Conservation (phyloP, 2,888 invertebrate species). For the Oscheius sp. region DNA sequence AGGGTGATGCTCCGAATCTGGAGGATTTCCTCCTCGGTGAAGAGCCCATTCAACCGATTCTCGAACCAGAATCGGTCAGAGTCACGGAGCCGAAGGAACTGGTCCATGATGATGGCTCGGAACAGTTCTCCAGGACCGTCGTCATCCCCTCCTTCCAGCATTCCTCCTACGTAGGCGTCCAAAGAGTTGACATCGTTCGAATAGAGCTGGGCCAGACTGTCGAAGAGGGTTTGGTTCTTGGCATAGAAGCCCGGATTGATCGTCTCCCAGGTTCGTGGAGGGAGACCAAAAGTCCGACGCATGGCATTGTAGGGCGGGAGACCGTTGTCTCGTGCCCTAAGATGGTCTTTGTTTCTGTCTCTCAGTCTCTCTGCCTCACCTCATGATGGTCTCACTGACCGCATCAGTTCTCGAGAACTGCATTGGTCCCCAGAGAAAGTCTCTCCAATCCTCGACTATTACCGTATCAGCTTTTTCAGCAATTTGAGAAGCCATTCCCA, state of each 20-base stretch:
- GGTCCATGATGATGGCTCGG: conserved; percentile 88
- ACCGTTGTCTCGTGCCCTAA: conserved; percentile 78
- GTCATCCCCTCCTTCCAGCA: conserved; percentile 53
- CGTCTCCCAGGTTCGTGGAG: conserved; percentile 81
- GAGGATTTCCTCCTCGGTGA: conserved; percentile 86
- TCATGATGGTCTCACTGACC: conserved; percentile 95
- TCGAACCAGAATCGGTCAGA: conserved; percentile 80
- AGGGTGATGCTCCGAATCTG: conserved; percentile 85
- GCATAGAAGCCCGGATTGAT: conserved; percentile 86
- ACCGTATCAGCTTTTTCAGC: conserved; percentile 94
- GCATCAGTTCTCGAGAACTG: conserved; percentile 95
- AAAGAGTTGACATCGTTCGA: conserved; percentile 83
- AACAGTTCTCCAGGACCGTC: conserved; percentile 85
- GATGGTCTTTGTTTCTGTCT: too few relatives aligned
- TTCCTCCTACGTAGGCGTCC: conserved; percentile 93
- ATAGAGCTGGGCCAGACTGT: conserved; percentile 83
- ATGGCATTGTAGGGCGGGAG: conserved; percentile 90
- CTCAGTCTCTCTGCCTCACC: conserved; percentile 73
- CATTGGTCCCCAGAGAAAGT: conserved; percentile 89
- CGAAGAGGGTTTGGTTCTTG: conserved; percentile 75
- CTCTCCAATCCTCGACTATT: conserved; percentile 90
- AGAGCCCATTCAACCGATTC: conserved; percentile 77
- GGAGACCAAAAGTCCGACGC: conserved; percentile 60
- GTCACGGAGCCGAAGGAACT: conserved; percentile 89
- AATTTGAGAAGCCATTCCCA: conserved; percentile 94